These are phyloP conservation scores for Meghimatium bilineatum DNA, from an alignment of 2,888 invertebrate genomes.

Conservation along the genomic window DNA sequence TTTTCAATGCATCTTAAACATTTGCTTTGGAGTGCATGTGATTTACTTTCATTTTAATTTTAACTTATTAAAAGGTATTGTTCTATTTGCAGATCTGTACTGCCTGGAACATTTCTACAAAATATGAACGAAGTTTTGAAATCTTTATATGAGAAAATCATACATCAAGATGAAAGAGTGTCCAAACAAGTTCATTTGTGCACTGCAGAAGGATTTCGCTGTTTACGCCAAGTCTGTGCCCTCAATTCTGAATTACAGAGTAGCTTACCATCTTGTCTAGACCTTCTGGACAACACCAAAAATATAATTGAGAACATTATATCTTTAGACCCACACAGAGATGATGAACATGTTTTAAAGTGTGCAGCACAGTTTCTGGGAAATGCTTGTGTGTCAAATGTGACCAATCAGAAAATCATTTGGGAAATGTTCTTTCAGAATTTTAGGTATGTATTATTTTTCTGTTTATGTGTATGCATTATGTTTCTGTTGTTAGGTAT, in stretches of 20 bases:
- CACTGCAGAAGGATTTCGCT: slow-evolving; percentile 38
- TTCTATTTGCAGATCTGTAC: slow-evolving; percentile 15
- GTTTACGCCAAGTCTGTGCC: slow-evolving; percentile 43
- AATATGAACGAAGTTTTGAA: slow-evolving; percentile 37
- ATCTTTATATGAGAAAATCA: slow-evolving; percentile 31
- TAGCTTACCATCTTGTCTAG: slow-evolving; percentile 24
- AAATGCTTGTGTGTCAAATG: slow-evolving; percentile 46
- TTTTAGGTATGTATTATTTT: slow-evolving; percentile 34
- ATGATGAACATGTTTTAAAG: slow-evolving; percentile 39
- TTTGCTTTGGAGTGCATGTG: too few relatives aligned
- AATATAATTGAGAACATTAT: slow-evolving; percentile 35
- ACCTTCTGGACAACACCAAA: slow-evolving; percentile 37
- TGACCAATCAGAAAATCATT: slow-evolving; percentile 37
- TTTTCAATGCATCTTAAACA: too few relatives aligned
- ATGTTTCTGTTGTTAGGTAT: too few relatives aligned
- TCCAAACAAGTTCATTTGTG: slow-evolving; percentile 27
- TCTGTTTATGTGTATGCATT: neutral
- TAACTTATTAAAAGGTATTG: neutral
- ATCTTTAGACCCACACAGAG: slow-evolving; percentile 9
- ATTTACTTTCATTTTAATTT: too few relatives aligned
- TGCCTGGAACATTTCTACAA: slow-evolving; percentile 40
- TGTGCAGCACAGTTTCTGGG: slow-evolving; percentile 48
- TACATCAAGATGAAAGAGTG: slow-evolving; percentile 4
- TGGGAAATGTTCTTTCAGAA: slow-evolving; percentile 41
- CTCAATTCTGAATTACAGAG: slow-evolving; percentile 41